These are phyloP conservation scores for Steinernema hermaphroditum DNA, from an alignment of 2,888 invertebrate species.

Conservation along the genomic window DNA sequence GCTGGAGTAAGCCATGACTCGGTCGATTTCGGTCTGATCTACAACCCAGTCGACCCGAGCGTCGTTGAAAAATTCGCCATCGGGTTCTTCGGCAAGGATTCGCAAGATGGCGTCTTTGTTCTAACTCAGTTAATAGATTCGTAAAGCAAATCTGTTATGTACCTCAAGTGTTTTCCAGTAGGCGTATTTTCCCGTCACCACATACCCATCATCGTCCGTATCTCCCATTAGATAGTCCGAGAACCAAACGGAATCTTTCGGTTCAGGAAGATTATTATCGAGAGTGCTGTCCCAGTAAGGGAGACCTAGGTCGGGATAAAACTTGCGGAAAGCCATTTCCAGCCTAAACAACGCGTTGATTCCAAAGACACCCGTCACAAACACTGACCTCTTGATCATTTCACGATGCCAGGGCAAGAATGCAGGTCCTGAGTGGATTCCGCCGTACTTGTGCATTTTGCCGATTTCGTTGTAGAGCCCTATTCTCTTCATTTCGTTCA, in stretches of 20 bases:
- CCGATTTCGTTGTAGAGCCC: constrained; percentile 53
- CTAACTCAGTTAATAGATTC: constrained; percentile 17
- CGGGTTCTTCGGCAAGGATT: constrained; percentile 42
- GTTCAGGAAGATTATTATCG: constrained; percentile 65
- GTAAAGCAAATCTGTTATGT: background rate
- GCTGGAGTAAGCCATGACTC: constrained; percentile 45
- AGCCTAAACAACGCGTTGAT: constrained; percentile 40
- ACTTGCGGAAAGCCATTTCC: constrained; percentile 53
- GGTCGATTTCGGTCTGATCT: constrained; percentile 43
- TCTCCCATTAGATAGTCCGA: constrained; percentile 65
- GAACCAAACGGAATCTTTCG: constrained; percentile 66
- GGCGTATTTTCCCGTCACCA: constrained; percentile 66
- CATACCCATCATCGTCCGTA: constrained; percentile 62
- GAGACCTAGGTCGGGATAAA: constrained; percentile 62
- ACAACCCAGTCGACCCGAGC: constrained; percentile 55
- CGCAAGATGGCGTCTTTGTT: constrained; percentile 40
- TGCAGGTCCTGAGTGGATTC: constrained; percentile 61
- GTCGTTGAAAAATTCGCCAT: constrained; percentile 55
- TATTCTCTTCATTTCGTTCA: constrained; percentile 49
- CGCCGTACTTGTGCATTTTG: constrained; percentile 48
- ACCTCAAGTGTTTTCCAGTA: constrained; percentile 66
- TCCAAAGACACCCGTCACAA: too few species aligned
- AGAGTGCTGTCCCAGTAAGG: constrained; percentile 68
- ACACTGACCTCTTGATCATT: constrained; percentile 59
- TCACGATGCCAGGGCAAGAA: constrained; percentile 63